These are phyloP conservation scores for Smutsia gigantea DNA, from an alignment of 2,797 vertebrate species.

Conservation along the genomic window DNA sequence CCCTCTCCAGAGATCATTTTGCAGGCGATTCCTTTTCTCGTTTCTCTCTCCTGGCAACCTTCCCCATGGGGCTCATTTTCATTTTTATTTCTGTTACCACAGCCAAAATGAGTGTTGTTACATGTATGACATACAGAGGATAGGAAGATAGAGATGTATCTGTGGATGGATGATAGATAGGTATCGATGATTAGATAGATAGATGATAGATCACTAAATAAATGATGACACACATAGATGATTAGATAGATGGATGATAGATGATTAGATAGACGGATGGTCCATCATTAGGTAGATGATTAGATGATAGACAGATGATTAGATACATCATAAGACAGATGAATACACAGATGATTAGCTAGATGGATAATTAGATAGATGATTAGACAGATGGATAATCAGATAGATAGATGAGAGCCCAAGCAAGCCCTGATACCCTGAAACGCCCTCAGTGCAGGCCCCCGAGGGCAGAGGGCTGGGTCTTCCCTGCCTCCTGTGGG, in stretches of 20 bases:
- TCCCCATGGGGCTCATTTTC: accelerated
- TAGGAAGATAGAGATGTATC: accelerated
- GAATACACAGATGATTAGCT: too few relatives aligned
- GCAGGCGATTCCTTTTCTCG: neutral
- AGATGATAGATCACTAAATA: too few relatives aligned
- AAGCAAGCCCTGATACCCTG: neutral
- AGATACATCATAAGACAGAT: neutral
- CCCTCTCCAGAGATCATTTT: neutral
- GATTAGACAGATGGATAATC: neutral
- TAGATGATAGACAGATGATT: too few relatives aligned
- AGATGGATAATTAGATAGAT: neutral
- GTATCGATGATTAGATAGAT: neutral
- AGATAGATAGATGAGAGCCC: neutral
- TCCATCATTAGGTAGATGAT: neutral
- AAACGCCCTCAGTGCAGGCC: accelerated
- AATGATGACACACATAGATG: neutral
- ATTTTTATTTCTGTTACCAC: neutral
- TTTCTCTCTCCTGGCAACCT: neutral
- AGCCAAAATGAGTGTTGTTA: neutral
- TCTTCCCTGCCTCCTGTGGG: accelerated
- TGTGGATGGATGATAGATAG: too few relatives aligned
- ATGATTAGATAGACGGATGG: neutral
- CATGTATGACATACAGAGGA: too few relatives aligned
- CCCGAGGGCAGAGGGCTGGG: accelerated
- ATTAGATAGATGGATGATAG: neutral